Evolutionary conservation across 2,888 invertebrate species (phyloP).

Genomic region (Tupiocoris notatus): DNA sequence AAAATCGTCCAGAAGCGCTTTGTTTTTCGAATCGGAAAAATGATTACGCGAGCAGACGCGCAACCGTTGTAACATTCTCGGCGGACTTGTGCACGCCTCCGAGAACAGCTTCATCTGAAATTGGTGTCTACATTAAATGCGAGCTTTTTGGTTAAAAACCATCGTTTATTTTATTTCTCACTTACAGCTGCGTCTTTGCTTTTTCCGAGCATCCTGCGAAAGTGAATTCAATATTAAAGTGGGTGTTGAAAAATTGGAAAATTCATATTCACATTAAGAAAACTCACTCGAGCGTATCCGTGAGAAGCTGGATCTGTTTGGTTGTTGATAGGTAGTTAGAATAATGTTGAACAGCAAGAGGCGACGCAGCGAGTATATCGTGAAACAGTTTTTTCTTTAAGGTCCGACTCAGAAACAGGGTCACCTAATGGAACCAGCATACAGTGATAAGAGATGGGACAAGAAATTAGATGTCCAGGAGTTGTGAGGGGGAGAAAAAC

Average conservation of each 20-base stretch:
- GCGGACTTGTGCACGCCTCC: constrained; percentile 54
- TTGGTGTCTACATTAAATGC: too few relatives aligned
- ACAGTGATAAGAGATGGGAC: not conserved
- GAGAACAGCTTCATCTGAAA: constrained; percentile 55
- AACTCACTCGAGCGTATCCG: constrained; percentile 68
- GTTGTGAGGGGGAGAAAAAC: too few relatives aligned
- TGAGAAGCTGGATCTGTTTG: constrained; percentile 66
- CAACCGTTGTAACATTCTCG: constrained; percentile 56
- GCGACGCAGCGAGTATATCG: constrained; percentile 66
- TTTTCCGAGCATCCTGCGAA: constrained; percentile 66
- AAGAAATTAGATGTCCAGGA: too few relatives aligned
- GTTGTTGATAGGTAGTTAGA: constrained; percentile 69
- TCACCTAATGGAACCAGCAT: constrained; percentile 58
- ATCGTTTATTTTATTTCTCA: constrained; percentile 47
- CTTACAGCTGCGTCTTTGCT: constrained; percentile 67
- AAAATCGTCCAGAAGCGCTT: constrained; percentile 55
- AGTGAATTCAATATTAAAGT: not conserved
- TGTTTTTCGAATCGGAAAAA: constrained; percentile 57
- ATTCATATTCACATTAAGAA: not conserved
- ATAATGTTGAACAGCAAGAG: constrained; percentile 71
- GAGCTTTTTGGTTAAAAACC: not conserved
- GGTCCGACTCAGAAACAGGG: constrained; percentile 72
- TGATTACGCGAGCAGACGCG: constrained; percentile 58
- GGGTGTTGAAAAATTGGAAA: not conserved
- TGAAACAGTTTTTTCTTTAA: constrained; percentile 70